These are phyloP conservation scores for Drosophila subobscura DNA, from an alignment of 1,140 invertebrate genomes.

Conservation along the genomic window DNA sequence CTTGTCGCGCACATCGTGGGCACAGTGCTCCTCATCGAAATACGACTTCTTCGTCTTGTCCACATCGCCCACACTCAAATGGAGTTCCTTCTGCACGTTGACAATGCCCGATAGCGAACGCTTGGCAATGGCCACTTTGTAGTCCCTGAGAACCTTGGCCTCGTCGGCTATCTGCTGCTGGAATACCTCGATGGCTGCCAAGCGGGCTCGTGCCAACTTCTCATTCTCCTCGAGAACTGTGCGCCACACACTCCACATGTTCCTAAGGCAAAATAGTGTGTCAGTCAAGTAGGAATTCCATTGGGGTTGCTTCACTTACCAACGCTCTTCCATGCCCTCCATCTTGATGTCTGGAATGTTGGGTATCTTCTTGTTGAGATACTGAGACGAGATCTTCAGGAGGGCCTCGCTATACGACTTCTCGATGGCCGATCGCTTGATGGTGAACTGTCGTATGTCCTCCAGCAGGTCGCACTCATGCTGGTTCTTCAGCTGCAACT, in stretches of 20 bases:
- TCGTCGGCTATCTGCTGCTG: constrained; percentile 97
- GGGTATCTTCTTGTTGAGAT: constrained; percentile 96
- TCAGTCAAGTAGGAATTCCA: too few relatives aligned
- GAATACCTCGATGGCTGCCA: constrained; percentile 96
- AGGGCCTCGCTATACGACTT: constrained; percentile 97
- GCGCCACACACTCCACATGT: constrained; percentile 98
- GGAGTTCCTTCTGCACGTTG: constrained; percentile 95
- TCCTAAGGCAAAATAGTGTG: constrained; percentile 86
- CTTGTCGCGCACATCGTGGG: constrained; percentile 97
- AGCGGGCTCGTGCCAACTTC: constrained; percentile 93
- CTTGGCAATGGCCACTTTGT: constrained; percentile 94
- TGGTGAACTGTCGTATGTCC: constrained; percentile 95
- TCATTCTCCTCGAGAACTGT: constrained; percentile 97
- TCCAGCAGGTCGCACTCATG: constrained; percentile 97
- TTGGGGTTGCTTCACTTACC: constrained; percentile 85
- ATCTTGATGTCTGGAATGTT: constrained; percentile 94
- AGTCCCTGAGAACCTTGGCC: constrained; percentile 91
- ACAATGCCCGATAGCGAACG: constrained; percentile 94
- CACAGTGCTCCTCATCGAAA: constrained; percentile 97
- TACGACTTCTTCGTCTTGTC: constrained; percentile 98
- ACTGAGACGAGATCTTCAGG: constrained; percentile 94
- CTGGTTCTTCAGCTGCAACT: constrained; percentile 96
- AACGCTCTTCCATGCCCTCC: constrained; percentile 94
- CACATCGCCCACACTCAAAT: constrained; percentile 93
- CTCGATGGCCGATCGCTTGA: constrained; percentile 95